Base-by-base conservation (phyloP, 2,888 invertebrate species). In the Polyommatus iphigenia region DNA sequence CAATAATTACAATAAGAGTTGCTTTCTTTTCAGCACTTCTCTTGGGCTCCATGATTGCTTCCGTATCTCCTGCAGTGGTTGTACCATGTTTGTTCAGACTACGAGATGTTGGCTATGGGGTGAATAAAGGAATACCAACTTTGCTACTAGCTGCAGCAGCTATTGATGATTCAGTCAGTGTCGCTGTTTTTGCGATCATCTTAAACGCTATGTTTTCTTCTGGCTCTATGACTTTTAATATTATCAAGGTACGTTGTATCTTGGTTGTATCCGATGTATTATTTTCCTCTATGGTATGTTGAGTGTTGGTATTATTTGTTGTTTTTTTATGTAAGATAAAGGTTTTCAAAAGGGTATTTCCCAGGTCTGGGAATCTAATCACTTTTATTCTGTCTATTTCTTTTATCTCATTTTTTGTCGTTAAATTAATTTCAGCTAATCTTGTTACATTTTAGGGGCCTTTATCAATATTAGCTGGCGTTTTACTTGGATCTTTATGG, bases 21-120 rank as follows among this genome's bases (percentile, higher is more conserved):
- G 78, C 62, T 57, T 87, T 85, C 71, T 57, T 77, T 83, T 57
- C 83, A 94, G 94, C 87, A 76, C 95, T 97, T 81, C 95, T 98
- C 79, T 91, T 98, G 54, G 98, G 97, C 29, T 96, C 96, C 79
- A 96, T 97, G 85, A 95, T 97, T 81, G 97, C 97, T 0, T 98
- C 98, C 1, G 98, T 98, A 0, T 97, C 98, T 0, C 98, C 98
- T 6, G 98, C 98, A 8, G 98, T 98, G 4, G 97, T 98, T 10
- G 98, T 98, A 0, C 98, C 98, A 0, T 97, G 97, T 83, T 94
- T 98, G 81, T 96, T 98, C 84, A 94, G 96, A 80, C 91, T 98
- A 15, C 95, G 97, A 67, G 95, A 95, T 79, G 95, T 95, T 83
- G 95, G 95, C 0, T 97, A 97, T 85, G 98, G 98, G 0, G 96